Evolutionary conservation across 2,113 vertebrate species (phyloP).

Genomic region (Datnioides undecimradiatus): DNA sequence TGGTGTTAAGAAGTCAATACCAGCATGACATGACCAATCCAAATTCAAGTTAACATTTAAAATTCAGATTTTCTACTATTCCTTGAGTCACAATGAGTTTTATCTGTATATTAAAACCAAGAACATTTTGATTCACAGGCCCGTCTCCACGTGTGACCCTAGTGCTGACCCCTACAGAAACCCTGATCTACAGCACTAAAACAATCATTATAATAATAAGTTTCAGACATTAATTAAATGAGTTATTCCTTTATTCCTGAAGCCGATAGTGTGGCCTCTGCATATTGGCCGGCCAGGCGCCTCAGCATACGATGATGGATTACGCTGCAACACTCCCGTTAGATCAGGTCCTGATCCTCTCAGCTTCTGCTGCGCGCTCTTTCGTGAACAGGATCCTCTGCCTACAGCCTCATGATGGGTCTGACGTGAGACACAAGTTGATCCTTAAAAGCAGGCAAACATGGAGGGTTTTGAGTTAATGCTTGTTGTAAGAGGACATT

Average conservation of each 20-base stretch:
- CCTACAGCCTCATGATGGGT: constrained; percentile 2
- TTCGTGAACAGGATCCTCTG: neutral
- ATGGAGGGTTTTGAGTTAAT: neutral
- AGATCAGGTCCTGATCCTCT: constrained; percentile 14
- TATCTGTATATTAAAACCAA: too few relatives aligned
- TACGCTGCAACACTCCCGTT: constrained; percentile 41
- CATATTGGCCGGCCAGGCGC: constrained; percentile 25
- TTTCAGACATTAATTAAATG: too few relatives aligned
- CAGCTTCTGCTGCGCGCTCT: constrained; percentile 14
- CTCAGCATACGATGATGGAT: constrained; percentile 63
- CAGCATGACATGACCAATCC: neutral
- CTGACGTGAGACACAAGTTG: constrained; percentile 12
- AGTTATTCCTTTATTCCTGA: constrained; percentile 17
- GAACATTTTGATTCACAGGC: neutral
- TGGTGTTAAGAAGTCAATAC: neutral
- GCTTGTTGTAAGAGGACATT: neutral
- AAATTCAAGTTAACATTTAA: neutral
- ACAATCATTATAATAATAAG: neutral
- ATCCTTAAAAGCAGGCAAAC: constrained; percentile 2
- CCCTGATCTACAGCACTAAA: neutral
- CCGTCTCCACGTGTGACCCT: neutral
- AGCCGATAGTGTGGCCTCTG: constrained; percentile 29
- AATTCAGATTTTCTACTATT: neutral
- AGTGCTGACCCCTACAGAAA: neutral
- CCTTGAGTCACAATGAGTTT: neutral